Conservation (phyloP, 2,113 vertebrate genomes). For the Canis aureus region DNA sequence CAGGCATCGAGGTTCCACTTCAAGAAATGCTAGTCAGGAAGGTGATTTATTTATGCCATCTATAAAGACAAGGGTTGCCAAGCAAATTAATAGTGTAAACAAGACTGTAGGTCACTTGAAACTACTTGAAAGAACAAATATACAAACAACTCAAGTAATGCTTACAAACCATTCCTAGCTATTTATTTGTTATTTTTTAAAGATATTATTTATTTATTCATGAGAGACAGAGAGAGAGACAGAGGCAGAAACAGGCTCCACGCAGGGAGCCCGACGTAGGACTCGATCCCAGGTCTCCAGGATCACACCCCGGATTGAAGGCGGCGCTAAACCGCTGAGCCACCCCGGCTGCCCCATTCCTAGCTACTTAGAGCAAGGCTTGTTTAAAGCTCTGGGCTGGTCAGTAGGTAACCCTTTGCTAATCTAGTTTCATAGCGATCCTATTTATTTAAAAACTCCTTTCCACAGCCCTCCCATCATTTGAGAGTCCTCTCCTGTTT, state of each 20-base stretch:
- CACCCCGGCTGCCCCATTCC: background rate
- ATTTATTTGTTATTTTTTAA: background rate
- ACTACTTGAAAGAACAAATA: background rate
- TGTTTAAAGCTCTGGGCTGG: background rate
- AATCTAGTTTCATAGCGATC: background rate
- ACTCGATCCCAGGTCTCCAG: too few species aligned
- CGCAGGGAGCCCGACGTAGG: too few species aligned
- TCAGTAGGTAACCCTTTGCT: background rate
- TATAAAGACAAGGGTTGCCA: background rate
- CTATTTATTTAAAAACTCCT: background rate
- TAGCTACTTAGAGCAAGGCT: background rate
- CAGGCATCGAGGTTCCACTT: background rate
- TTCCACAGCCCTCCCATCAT: background rate
- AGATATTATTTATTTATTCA: too few species aligned
- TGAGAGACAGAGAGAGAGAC: too few species aligned
- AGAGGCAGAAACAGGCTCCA: too few species aligned
- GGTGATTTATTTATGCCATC: constrained; percentile 20
- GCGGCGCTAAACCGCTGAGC: too few species aligned
- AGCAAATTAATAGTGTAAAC: background rate
- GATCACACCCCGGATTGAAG: too few species aligned
- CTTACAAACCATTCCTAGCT: background rate
- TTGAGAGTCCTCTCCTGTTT: background rate
- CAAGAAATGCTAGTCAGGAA: background rate
- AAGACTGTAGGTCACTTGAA: background rate
- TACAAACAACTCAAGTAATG: background rate